Base-by-base conservation (phyloP, 2,888 invertebrate species). In the Branchipolynoe longqiensis region DNA sequence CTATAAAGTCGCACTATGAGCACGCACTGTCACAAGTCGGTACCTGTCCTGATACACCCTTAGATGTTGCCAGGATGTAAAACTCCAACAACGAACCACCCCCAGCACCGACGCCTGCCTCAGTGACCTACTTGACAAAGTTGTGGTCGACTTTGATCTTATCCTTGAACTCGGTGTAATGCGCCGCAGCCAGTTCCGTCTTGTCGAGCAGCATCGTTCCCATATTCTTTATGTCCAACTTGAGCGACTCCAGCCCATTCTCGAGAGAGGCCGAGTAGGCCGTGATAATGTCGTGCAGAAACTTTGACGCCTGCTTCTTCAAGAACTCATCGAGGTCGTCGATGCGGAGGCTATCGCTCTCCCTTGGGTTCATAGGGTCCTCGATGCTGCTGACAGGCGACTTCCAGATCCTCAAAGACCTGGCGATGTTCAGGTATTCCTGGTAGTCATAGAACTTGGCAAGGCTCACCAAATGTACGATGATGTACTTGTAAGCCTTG, bases 321-420 rank as follows among this genome's bases (percentile, higher is more conserved):
- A 74, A 4, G 6, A 74, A 74, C 25, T 40, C 48, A 1, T 40
- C 41, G 1, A 74, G 25, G 41, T 74, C 74, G 25, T 74, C 74
- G 14, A 74, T 74, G 22, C 74, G 40, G n/a, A 74, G 28, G n/a
- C 40, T 74, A 6, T 74, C 74, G 28, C 74, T 74, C 38, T 40
- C 74, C 38, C 41, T 48, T 14, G 74, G 74, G n/a, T 74, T 74
- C 3, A 41, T 74, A 4, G 74, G 74, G 28, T 74, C 74, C 28
- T 74, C 74, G 4, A 74, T 18, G 41, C 12, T 41, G 28, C 74
- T 74, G 41, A 74, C 74, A 6, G 74, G 74, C 3, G 74, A 40
- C 25, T 74, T 74, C 74, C 74, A 74, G n/a, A 74, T 25, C 12
- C 12, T 74, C 28, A 74, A 40, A 40, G 40, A 4, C 25, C 41